Conservation (phyloP, 1,140 invertebrate species). For the Papilio machaon region DNA sequence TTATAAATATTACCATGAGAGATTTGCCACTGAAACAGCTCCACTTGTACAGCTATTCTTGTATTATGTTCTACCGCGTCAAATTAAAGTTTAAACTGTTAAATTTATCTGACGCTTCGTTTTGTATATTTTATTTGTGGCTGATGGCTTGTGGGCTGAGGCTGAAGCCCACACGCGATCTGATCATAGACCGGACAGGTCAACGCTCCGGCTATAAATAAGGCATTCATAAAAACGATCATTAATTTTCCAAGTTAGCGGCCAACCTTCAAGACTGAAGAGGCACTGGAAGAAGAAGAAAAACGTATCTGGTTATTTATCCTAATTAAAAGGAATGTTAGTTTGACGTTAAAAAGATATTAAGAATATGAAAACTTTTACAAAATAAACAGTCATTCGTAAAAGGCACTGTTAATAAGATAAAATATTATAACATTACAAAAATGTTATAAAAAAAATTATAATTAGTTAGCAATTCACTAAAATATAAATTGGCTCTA, state of each 20-base stretch:
- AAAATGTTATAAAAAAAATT: no score
- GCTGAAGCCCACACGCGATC: background rate
- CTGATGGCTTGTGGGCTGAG: background rate
- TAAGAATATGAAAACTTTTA: no score
- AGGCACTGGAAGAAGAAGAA: no score
- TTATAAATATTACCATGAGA: background rate
- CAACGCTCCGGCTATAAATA: slow-evolving; percentile 19
- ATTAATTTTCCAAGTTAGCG: no score
- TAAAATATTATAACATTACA: no score
- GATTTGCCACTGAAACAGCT: background rate
- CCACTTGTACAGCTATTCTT: background rate
- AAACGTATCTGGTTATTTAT: slow-evolving; percentile 2
- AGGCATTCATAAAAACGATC: background rate
- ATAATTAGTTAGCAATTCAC: background rate
- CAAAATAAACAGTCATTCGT: no score
- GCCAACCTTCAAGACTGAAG: no score
- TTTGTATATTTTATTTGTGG: slow-evolving; percentile 2
- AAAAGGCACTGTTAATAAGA: no score
- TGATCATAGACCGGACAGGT: slow-evolving; percentile 5
- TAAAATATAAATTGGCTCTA: background rate
- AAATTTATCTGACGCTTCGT: slow-evolving; percentile 7
- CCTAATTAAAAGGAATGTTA: background rate
- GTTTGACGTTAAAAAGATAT: background rate
- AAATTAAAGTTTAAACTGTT: slow-evolving; percentile 8
- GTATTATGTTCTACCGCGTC: background rate